These are phyloP conservation scores for Pantelozetes paolii DNA, from an alignment of 2,888 invertebrate species.

Conservation along the genomic window DNA sequence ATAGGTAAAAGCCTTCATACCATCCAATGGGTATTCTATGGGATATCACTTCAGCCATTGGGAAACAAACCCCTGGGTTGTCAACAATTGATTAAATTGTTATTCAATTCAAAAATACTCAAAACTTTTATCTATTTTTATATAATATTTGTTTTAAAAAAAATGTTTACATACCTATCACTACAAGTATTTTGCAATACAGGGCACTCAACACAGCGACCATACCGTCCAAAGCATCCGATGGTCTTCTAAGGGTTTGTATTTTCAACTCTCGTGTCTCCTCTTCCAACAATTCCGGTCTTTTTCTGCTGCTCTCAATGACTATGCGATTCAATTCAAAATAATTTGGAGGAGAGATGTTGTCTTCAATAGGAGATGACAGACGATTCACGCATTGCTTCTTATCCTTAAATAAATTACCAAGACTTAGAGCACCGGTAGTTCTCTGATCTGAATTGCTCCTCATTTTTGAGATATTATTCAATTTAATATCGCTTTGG, in stretches of 20 bases:
- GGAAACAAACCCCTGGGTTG: conserved; percentile 76
- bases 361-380: not conserved
- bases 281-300: not conserved
- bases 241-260: not conserved
- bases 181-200: conserved; percentile 86
- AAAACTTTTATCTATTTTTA: not conserved
- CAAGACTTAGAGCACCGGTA: not conserved
- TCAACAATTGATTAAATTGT: not conserved
- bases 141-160: not conserved
- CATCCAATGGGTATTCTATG: conserved; percentile 88
- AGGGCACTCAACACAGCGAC: conserved; percentile 84
- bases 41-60: conserved; percentile 92
- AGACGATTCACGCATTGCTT: conserved; percentile 7
- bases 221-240: conserved; percentile 65
- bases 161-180: conserved; percentile 58
- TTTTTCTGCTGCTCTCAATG: not conserved
- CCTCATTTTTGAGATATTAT: not conserved
- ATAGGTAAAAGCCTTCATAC: conserved; percentile 84
- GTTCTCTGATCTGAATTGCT: not conserved
- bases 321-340: conserved; percentile 25
- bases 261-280: not conserved
- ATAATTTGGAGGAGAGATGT: conserved; percentile 1
- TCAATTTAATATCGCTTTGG: not conserved
- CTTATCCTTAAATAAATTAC: not conserved
- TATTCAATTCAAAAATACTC: not conserved